Conservation (phyloP, 2,888 invertebrate species). For the Xanthorhoe spadicearia region DNA sequence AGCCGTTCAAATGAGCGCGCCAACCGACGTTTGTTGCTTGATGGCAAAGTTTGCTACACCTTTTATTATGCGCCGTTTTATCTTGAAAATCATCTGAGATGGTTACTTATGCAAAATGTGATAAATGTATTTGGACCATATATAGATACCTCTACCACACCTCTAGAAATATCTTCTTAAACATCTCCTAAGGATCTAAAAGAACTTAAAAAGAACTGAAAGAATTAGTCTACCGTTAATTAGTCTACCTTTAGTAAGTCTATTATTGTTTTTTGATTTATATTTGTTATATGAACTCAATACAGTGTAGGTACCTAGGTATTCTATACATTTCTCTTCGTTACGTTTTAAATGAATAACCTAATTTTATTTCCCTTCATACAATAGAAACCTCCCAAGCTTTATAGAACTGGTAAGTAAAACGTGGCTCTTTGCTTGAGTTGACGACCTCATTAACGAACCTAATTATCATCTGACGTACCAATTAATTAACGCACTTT, state of each 20-base stretch:
- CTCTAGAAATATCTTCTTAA: no score
- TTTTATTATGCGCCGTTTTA: constrained; percentile 25
- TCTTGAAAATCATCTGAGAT: constrained; percentile 1
- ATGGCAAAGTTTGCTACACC: constrained; percentile 33
- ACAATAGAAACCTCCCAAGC: neutral
- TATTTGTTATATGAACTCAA: no score
- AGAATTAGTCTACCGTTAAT: no score
- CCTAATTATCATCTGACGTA: constrained; percentile 29
- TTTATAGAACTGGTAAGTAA: constrained; percentile 8
- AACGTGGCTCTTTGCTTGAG: constrained; percentile 9
- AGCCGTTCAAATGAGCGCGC: constrained; percentile 49
- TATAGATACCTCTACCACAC: no score
- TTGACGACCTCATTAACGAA: constrained; percentile 27
- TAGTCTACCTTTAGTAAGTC: no score
- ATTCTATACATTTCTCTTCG: no score
- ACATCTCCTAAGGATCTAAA: no score
- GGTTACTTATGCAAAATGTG: no score
- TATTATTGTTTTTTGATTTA: no score
- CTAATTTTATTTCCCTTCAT: neutral
- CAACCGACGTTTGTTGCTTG: constrained; percentile 41
- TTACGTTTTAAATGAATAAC: neutral
- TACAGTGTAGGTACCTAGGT: no score
- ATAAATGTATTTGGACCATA: no score
- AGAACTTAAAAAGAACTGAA: no score
- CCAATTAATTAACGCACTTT: constrained; percentile 25